A percentile compares a stretch with the other conserved stretches of the same genome.
These are phyloP conservation scores for Protomyctophum bolini DNA, from an alignment of 2,113 vertebrate species.

Conservation along the genomic window DNA sequence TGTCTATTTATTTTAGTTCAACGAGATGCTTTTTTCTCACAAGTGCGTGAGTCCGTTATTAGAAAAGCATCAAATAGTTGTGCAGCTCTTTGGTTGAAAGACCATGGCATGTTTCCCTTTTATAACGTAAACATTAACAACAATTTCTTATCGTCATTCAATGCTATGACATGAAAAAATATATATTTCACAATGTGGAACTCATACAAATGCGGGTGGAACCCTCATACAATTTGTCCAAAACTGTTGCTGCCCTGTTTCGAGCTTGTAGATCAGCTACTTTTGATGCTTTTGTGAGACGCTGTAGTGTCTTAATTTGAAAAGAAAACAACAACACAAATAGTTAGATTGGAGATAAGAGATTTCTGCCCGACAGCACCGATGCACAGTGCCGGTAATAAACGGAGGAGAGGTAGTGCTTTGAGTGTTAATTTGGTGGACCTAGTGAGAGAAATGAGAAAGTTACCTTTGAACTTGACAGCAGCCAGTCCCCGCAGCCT, in stretches of 20 bases:
- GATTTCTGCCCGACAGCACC: no score
- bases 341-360: no score
- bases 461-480: conserved; percentile 16
- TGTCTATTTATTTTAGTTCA: conserved; percentile 7
- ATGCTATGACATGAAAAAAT: neutral
- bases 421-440: no score
- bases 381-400: no score
- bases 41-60: conserved; percentile 6
- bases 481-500: neutral
- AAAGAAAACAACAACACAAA: no score
- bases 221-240: neutral
- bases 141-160: neutral
- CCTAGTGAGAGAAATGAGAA: conserved; percentile 2
- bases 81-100: neutral
- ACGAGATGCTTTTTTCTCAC: neutral
- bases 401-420: no score
- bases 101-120: neutral
- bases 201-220: no score
- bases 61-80: neutral
- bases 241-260: neutral
- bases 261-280: no score
- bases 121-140: neutral
- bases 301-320: no score
- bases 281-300: no score
- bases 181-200: neutral